These are phyloP conservation scores for Furcifer pardalis DNA, from an alignment of 2,797 vertebrate genomes.

Conservation along the genomic window DNA sequence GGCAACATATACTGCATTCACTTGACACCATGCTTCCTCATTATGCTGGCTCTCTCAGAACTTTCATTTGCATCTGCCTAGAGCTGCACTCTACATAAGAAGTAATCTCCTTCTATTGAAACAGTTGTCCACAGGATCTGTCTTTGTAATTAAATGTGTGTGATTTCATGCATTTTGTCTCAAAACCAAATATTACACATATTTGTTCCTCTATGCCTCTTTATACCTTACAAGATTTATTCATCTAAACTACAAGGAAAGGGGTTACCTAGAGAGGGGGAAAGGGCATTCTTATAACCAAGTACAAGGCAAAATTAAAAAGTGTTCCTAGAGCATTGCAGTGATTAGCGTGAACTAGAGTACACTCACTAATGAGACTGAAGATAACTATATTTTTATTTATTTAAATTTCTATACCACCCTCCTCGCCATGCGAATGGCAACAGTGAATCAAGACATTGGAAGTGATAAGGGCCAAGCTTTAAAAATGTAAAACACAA, in stretches of 20 bases:
- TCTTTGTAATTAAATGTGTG: slow-evolving; percentile 13
- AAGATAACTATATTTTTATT: not conserved
- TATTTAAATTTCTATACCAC: too few relatives aligned
- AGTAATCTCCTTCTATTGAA: slow-evolving; percentile 1
- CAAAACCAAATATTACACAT: slow-evolving; percentile 9
- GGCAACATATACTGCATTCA: not conserved
- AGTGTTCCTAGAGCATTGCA: not conserved
- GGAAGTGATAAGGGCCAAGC: too few relatives aligned
- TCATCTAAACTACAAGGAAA: not conserved
- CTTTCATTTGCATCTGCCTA: not conserved
- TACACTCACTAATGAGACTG: not conserved
- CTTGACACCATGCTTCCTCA: not conserved
- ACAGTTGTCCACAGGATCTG: not conserved
- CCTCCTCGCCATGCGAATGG: too few relatives aligned
- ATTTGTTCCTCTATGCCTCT: slow-evolving; percentile 1
- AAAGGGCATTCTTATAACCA: not conserved
- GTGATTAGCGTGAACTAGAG: not conserved
- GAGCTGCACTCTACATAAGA: not conserved
- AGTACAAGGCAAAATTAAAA: not conserved
- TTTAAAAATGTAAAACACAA: too few relatives aligned
- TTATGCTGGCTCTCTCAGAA: not conserved
- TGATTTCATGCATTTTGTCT: slow-evolving; percentile 2
- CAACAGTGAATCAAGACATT: not conserved
- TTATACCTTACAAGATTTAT: not conserved
- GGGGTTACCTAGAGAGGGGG: not conserved